Evolutionary conservation across 2,113 vertebrate genomes (phyloP), one percentile per base, ranked within the genome.

Genomic region (Sakesphorus luctuosus): DNA sequence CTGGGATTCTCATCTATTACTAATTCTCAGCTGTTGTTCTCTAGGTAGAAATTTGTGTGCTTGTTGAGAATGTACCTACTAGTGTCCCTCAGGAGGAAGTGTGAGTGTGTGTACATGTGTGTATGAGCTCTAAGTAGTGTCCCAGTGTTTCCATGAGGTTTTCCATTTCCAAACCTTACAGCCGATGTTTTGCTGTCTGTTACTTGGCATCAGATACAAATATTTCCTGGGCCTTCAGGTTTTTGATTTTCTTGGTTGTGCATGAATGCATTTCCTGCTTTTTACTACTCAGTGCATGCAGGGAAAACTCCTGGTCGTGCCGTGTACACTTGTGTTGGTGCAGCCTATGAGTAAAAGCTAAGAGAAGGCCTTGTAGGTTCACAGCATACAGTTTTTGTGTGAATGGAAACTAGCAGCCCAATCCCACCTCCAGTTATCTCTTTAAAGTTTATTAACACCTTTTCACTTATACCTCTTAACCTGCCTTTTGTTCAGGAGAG

Each of bases 261-360:
- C 0, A 0, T 18, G 38, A 69, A 21, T 14, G 17, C 4, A 1
- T 16, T 13, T 61, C 33, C 65, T 61, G 40, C 7, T 52, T 76
- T 66, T 73, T n/a, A 40, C 26, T 71, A 7, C 19, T 33, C 2
- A 0, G 58, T 0, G 0, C 5, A 8, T 25, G 21, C 33, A 38
- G 77, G 62, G 1, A 1, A 49, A 63, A 44, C 31, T 23, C 26
- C 15, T 0, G 0, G 24, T 49, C 1, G 0, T 55, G 61, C 56
- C 46, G 17, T 25, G 12, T 15, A 4, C 0, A 1, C 33, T 14
- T 8, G 5, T 1, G 0, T 36, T 56, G 23, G 29, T 31, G 31
- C 36, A 62, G 46, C 67, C n/a, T 3, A 2, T 2, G 2, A 63
- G 58, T 18, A 69, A 46, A 55, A 90, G 38, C 50, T 40, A 23